Conservation (phyloP, 2,113 vertebrate genomes). For the Laticauda laticaudata region DNA sequence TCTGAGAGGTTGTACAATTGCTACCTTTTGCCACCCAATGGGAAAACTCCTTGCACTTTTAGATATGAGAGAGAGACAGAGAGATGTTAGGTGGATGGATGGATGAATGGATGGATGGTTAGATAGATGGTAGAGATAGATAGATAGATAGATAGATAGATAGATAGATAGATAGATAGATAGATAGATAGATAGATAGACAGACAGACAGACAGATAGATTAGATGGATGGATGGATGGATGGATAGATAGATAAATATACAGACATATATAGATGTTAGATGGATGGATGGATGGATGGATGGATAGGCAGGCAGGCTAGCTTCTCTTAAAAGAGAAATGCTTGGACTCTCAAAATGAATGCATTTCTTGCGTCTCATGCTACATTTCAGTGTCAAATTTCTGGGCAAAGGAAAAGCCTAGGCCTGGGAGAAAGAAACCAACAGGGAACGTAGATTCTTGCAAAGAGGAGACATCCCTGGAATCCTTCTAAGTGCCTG, state of each 20-base stretch:
- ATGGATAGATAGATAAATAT: too few species aligned
- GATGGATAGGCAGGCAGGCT: not conserved
- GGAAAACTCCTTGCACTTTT: not conserved
- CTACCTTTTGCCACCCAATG: not conserved
- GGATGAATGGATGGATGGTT: too few species aligned
- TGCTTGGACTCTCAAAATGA: constrained; percentile 67
- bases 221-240: too few species aligned
- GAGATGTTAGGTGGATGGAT: too few species aligned
- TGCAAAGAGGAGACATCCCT: constrained; percentile 30
- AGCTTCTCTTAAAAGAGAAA: constrained; percentile 49
- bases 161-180: too few species aligned
- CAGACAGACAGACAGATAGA: too few species aligned
- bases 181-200: too few species aligned
- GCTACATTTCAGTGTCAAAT: constrained; percentile 53
- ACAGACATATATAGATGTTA: too few species aligned
- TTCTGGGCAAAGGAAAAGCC: constrained; percentile 24
- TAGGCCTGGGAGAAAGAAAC: not conserved
- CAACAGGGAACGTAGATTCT: not conserved
- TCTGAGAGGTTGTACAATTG: constrained; percentile 16
- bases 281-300: too few species aligned
- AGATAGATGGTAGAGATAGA: too few species aligned
- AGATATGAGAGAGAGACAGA: too few species aligned
- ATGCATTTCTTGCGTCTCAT: constrained; percentile 52
- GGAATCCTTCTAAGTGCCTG: not conserved
- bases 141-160: too few species aligned